These are phyloP conservation scores for Zosterops hypoxanthus DNA, from an alignment of 2,113 vertebrate genomes.

Conservation along the genomic window DNA sequence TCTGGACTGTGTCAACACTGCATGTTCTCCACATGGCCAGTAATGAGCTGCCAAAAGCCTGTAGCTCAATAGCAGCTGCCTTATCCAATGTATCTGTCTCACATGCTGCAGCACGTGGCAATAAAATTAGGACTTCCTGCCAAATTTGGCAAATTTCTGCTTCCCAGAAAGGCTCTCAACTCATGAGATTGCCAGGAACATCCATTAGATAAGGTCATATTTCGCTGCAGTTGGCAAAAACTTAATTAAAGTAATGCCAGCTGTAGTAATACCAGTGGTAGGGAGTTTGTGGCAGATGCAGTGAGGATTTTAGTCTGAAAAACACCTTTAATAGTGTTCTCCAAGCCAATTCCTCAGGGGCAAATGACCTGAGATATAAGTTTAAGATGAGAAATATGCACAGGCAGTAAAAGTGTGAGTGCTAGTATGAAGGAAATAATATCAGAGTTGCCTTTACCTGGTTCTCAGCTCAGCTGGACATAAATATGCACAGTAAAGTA, in stretches of 20 bases:
- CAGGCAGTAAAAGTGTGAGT: not conserved
- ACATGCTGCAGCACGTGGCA: not conserved
- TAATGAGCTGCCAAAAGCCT: not conserved
- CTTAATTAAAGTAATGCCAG: not conserved
- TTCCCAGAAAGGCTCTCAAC: not conserved
- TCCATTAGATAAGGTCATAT: not conserved
- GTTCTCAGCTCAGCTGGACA: not conserved
- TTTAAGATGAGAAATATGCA: not conserved
- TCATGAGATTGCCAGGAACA: not conserved
- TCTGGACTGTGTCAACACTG: not conserved
- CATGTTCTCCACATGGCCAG: not conserved
- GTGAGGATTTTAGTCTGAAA: not conserved
- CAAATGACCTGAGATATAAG: not conserved
- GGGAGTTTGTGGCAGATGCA: not conserved
- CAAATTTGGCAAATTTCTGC: not conserved
- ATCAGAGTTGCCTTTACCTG: not conserved
- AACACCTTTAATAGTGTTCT: not conserved
- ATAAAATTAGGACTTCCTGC: not conserved
- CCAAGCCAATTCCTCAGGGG: not conserved
- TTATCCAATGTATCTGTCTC: not conserved
- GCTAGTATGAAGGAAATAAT: not conserved
- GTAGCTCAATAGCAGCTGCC: not conserved
- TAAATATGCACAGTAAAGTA: not conserved
- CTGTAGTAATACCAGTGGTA: not conserved
- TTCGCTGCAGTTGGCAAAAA: not conserved